Conservation (phyloP, 2,888 invertebrate species). For the Cryptops parisi region DNA sequence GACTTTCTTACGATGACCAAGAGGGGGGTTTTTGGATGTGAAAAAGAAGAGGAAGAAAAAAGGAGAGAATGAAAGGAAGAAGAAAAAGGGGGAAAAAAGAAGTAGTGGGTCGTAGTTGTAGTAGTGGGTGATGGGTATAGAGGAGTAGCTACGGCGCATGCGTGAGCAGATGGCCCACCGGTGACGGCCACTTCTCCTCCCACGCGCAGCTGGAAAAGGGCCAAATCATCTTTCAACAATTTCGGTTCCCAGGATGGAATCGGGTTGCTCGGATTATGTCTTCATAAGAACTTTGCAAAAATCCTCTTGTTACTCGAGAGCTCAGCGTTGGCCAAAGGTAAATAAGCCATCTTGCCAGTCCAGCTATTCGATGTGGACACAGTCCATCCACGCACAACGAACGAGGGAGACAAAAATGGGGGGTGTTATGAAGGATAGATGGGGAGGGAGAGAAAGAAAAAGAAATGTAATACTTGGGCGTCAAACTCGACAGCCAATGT, state of each 20-base stretch:
- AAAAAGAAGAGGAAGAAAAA: too few relatives aligned
- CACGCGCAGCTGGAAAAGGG: not conserved
- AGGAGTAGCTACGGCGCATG: too few relatives aligned
- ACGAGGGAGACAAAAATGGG: not conserved
- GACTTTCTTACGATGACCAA: too few relatives aligned
- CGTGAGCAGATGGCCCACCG: not conserved
- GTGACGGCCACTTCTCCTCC: not conserved
- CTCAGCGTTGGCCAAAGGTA: not conserved
- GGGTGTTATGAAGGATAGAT: not conserved
- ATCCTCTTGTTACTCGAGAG: conserved; percentile 11
- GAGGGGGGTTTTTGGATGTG: too few relatives aligned
- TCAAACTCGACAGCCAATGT: not conserved
- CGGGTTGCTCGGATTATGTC: conserved; percentile 13
- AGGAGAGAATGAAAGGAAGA: too few relatives aligned
- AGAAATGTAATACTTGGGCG: not conserved
- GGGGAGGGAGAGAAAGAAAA: not conserved
- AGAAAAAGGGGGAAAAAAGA: too few relatives aligned
- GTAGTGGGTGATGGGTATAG: too few relatives aligned
- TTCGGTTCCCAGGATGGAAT: conserved; percentile 12
- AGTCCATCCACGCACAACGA: not conserved
- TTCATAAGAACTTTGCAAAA: conserved; percentile 13
- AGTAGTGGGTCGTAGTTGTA: too few relatives aligned
- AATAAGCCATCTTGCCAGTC: conserved; percentile 1
- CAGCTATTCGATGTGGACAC: not conserved
- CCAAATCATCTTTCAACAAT: conserved; percentile 15